Conservation (phyloP, 2,888 invertebrate species). For the Eueremaeus valkanovi region DNA sequence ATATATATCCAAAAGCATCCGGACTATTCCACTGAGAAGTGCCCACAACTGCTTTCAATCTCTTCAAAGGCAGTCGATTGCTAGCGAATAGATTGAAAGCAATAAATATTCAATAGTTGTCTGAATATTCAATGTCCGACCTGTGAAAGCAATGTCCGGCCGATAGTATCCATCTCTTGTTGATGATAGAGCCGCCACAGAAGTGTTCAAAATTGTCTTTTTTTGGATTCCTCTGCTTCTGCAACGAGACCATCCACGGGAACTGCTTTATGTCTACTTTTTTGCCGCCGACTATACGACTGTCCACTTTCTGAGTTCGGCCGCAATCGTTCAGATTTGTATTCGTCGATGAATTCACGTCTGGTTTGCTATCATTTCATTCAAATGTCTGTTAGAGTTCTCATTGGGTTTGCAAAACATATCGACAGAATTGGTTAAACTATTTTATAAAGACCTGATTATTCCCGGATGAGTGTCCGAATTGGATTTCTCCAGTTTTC, state of each 20-base stretch:
- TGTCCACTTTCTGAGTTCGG: background rate
- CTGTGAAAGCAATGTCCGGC: slow-evolving; percentile 44
- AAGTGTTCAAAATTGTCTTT: background rate
- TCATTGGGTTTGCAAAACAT: too few species aligned
- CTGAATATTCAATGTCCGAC: background rate
- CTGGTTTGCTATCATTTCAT: too few species aligned
- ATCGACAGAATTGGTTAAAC: too few species aligned
- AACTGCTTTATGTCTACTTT: background rate
- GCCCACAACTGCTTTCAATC: background rate
- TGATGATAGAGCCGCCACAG: slow-evolving; percentile 42
- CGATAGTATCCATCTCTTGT: slow-evolving; percentile 42
- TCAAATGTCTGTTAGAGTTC: too few species aligned
- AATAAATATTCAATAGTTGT: background rate
- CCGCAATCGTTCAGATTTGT: background rate
- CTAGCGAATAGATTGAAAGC: background rate
- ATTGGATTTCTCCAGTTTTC: too few species aligned
- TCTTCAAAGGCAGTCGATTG: background rate
- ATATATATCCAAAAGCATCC: background rate
- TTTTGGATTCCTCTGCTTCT: too few species aligned
- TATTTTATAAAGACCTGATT: too few species aligned
- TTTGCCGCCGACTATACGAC: background rate
- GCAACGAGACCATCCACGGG: slow-evolving; percentile 16
- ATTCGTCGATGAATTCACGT: too few species aligned
- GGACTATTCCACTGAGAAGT: background rate
- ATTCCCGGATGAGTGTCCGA: too few species aligned